Base-by-base conservation (phyloP, 2,888 invertebrate genomes). In the Creontiades dilutus region DNA sequence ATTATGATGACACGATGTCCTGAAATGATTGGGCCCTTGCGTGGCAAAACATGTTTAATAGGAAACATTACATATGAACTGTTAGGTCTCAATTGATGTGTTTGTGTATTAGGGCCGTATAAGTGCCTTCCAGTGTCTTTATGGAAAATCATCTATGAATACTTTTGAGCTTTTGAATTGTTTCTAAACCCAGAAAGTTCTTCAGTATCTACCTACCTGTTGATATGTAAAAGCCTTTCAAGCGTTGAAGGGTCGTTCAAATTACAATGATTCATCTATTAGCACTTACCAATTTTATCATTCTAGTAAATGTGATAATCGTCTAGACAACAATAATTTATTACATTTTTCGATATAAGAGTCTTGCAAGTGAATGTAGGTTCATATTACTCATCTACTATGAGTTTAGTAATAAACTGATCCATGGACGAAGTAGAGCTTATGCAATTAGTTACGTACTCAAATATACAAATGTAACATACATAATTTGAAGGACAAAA, bases 401-500 rank as follows among this genome's bases (percentile, higher is more conserved):
- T 57, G 2, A 37, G 37, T n/a, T 68, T 68, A 68, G 23, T 68
- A 68, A 68, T 68, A 68, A 16, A 57, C 57, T 1, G 57, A 68
- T 68, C 68, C 23, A 68, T 68, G 68, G 68, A 68, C 68, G 68
- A 68, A 68, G 27, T 68, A 68, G 68, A 68, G 68, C 68, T 68
- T 68, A 68, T 9, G 23, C 68, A n/a, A 27, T 68, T 19, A 23
- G 68, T 68, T 68, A 68, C 23, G 23, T 68, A 68, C 19, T 68
- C 12, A 23, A 13, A 14, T 52, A 16, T 2, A 52, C 1, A 7
- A 68, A 23, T 68, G 68, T 68, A 23, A 68, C 68, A 68, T 68
- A 23, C 2, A 37, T 37, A 37, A 57, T 68, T 68, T 68, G 68
- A 68, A 68, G 12, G 7, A 68, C 61, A n/a, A n/a, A 37, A 37